phyloP scores from a whole-genome alignment of 2,888 invertebrate genomes.

The Margaritifera margaritifera region DNA sequence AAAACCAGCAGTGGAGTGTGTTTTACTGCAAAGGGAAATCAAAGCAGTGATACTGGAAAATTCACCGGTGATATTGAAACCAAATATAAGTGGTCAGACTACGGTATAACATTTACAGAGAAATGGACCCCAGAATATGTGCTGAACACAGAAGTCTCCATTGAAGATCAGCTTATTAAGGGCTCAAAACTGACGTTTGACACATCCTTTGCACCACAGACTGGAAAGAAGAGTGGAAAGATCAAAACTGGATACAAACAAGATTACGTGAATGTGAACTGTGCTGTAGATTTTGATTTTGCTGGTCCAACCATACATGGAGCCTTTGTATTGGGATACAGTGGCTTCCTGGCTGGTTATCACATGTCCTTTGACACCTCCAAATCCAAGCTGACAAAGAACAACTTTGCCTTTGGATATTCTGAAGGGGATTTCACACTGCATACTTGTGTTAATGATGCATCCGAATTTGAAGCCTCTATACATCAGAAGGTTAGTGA shows the following conservation, averaged over 20 bases:
- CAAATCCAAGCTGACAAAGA: constrained; percentile 90
- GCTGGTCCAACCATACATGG: constrained; percentile 88
- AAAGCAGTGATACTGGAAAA: constrained; percentile 94
- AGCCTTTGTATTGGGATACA: constrained; percentile 84
- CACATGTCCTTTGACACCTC: constrained; percentile 93
- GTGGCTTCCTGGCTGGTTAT: constrained; percentile 91
- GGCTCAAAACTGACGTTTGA: constrained; percentile 94
- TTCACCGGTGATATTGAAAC: constrained; percentile 93
- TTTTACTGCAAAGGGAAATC: constrained; percentile 91
- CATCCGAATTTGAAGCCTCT: constrained; percentile 93
- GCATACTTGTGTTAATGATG: constrained; percentile 95
- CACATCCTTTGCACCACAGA: constrained; percentile 94
- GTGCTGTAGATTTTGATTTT: constrained; percentile 86
- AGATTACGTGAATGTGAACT: constrained; percentile 86
- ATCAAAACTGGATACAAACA: constrained; percentile 90
- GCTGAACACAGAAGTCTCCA: constrained; percentile 88
- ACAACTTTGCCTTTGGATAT: constrained; percentile 96
- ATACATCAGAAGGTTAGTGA: constrained; percentile 94
- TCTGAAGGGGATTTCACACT: constrained; percentile 91
- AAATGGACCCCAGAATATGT: constrained; percentile 99
- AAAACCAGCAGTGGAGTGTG: constrained; percentile 94
- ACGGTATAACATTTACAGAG: constrained; percentile 92
- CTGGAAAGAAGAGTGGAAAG: constrained; percentile 93
- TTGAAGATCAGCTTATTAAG: constrained; percentile 91
- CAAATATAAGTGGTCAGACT: constrained; percentile 81